phyloP scores from a whole-genome alignment of 2,113 vertebrate species.

The Muntiacus reevesi region DNA sequence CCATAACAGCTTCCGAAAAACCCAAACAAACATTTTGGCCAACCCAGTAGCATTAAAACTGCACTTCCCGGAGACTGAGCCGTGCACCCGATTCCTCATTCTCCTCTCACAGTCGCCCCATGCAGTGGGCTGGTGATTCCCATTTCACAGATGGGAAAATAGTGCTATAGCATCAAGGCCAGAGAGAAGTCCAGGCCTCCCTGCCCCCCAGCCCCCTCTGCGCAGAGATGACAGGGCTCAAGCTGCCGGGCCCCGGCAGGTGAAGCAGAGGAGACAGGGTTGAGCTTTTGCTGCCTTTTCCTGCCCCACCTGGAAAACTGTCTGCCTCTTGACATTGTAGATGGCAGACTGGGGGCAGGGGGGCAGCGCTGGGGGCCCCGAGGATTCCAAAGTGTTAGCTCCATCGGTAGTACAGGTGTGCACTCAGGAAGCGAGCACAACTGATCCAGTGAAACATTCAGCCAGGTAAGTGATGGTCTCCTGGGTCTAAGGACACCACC shows the following conservation, averaged over 20 bases:
- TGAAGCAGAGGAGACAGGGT: neutral
- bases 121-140: accelerated
- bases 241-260: accelerated
- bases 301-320: neutral
- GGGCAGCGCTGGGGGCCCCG: accelerated
- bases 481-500: neutral
- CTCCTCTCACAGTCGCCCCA: neutral
- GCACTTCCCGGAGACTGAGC: neutral
- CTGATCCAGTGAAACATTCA: too few species aligned
- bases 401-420: neutral
- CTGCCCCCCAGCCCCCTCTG: neutral
- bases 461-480: neutral
- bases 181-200: neutral
- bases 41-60: neutral
- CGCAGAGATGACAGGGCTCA: neutral
- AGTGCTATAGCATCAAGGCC: neutral
- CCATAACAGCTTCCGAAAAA: neutral
- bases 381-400: neutral
- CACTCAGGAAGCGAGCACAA: neutral
- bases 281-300: neutral
- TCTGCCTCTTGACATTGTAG: neutral
- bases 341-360: accelerated
- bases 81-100: accelerated
- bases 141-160: neutral
- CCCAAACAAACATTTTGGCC: neutral